Base-by-base conservation (phyloP, 2,888 invertebrate species). In the Hypolimnas misippus region DNA sequence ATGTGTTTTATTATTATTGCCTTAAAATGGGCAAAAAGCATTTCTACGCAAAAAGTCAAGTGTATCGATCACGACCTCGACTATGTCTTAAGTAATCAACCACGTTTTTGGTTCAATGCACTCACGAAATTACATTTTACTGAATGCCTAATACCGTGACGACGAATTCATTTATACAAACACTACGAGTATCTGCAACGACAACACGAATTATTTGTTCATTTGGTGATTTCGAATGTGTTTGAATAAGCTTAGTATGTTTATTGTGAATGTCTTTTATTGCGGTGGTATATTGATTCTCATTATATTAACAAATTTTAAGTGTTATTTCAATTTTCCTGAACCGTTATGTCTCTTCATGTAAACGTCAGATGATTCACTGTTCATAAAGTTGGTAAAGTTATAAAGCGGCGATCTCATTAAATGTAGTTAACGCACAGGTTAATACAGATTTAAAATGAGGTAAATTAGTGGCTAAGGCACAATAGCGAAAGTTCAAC, bases 41-140 rank as follows among this genome's bases (percentile, higher is more conserved):
- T 60, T 62, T 65, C 57, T 57, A 65, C 29, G 65, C 68, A 63
- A 67, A 69, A 70, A 68, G 57, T 49, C 33, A 50, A 33, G 73
- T 74, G 76, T 76, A 74, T 81, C 74, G 79, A 81, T 85, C 87
- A 86, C 87, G 87, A 84, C 78, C 78, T 75, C 70, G 73, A 73
- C 79, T 82, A 78, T 79, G 83, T 85, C 84, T 81, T 85, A 87
- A 87, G 86, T 87, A 88, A 87, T 86, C 83, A 82, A 77, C 84
- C 89, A 89, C 90, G 89, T 86, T 86, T 87, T 84, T 87, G 83
- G 91, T 91, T 90, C 90, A 89, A 85, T 87, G 90, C 88, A 88
- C 91, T 87, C 88, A 84, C 83, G 86, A 82, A 83, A 84, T 76
- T 78, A 82, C 81, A 84, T 84, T 86, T 87, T 82, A 78, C 82